Evolutionary conservation across 2,888 invertebrate genomes (phyloP).

Genomic region (Cyaniris semiargus): DNA sequence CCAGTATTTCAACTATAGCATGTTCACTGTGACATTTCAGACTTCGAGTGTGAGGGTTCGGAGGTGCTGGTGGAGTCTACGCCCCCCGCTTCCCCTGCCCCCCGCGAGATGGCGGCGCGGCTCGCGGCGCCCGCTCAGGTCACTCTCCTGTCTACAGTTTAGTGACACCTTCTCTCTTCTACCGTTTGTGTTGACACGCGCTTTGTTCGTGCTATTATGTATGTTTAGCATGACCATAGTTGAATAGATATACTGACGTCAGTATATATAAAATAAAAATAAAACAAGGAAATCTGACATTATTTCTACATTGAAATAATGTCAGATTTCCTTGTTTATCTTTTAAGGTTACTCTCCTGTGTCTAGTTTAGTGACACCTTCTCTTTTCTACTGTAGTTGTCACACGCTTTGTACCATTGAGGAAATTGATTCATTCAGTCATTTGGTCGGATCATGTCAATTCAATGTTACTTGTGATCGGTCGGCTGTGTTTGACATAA

Average conservation of each 20-base stretch:
- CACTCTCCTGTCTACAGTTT: conserved; percentile 23
- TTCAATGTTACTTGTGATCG: no score
- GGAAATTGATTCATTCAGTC: no score
- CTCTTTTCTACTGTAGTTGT: not conserved
- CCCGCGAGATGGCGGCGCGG: conserved; percentile 73
- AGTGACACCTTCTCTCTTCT: conserved; percentile 18
- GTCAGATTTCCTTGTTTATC: no score
- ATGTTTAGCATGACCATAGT: not conserved
- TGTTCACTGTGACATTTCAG: conserved; percentile 51
- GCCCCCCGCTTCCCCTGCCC: conserved; percentile 72
- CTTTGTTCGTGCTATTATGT: not conserved
- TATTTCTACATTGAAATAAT: no score
- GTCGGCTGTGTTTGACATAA: no score
- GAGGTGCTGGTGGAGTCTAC: conserved; percentile 77
- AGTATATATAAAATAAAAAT: no score
- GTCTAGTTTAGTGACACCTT: conserved; percentile 10
- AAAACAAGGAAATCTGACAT: no score
- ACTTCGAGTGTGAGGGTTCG: conserved; percentile 78
- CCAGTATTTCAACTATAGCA: not conserved
- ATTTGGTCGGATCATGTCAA: no score
- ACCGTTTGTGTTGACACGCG: not conserved
- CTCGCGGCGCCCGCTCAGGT: conserved; percentile 73
- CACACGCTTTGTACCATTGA: not conserved
- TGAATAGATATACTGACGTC: not conserved
- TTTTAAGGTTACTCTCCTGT: conserved; percentile 50